Evolutionary conservation across 2,113 vertebrate genomes (phyloP).

Genomic region (Phyllostomus hastatus): DNA sequence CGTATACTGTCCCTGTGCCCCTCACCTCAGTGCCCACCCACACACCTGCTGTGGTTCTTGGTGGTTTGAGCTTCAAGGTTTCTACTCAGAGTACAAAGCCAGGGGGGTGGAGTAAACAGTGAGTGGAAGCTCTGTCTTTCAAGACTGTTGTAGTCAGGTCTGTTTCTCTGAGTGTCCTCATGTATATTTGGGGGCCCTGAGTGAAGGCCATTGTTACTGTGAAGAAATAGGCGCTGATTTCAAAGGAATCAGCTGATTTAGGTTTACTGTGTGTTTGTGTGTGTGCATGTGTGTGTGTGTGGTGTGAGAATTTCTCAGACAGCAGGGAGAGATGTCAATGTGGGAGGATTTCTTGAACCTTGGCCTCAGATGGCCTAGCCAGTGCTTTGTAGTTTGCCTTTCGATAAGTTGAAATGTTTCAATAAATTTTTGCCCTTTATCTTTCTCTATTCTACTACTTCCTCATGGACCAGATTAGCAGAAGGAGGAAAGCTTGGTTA

Average conservation of each 20-base stretch:
- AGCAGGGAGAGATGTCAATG: not conserved
- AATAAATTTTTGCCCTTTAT: no score
- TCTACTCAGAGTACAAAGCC: not conserved
- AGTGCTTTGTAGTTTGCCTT: no score
- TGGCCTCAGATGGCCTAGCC: no score
- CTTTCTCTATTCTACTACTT: no score
- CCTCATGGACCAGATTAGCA: no score
- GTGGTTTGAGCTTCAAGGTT: not conserved
- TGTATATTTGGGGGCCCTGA: not conserved
- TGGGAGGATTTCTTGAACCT: not conserved
- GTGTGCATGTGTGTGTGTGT: no score
- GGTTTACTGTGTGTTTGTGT: not conserved
- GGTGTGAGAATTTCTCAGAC: not conserved
- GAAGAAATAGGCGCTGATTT: not conserved
- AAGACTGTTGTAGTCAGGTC: not conserved
- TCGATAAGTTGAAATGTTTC: no score
- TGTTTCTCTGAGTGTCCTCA: not conserved
- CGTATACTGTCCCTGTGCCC: not conserved
- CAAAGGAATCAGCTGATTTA: not conserved
- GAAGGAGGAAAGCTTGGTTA: no score
- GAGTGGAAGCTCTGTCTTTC: not conserved
- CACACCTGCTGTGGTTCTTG: not conserved
- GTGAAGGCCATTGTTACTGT: not conserved
- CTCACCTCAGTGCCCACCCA: accelerated
- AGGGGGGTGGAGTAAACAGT: not conserved